These are phyloP conservation scores for Rhea americana DNA, from an alignment of 2,113 vertebrate species.

Conservation along the genomic window DNA sequence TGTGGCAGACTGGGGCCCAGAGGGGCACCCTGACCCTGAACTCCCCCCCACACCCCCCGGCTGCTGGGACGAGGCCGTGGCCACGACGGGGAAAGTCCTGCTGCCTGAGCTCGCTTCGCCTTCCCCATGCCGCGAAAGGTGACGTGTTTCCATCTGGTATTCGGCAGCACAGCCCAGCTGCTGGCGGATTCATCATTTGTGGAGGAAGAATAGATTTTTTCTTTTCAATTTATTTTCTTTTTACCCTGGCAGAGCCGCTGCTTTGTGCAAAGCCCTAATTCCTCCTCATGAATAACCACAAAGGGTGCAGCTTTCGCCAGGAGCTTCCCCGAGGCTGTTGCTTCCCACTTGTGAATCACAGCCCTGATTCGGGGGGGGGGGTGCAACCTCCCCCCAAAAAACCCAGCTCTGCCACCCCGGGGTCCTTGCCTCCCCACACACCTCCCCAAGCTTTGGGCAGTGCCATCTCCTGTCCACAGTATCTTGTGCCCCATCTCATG, in stretches of 20 bases:
- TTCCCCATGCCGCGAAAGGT: not conserved
- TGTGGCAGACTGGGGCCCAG: no score
- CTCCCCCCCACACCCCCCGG: no score
- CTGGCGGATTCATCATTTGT: constrained; percentile 51
- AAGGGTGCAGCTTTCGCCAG: constrained; percentile 19
- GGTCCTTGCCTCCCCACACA: no score
- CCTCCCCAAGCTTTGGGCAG: no score
- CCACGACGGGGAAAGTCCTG: fast-evolving
- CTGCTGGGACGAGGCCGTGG: fast-evolving
- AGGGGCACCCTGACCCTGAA: no score
- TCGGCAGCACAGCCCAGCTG: constrained; percentile 42
- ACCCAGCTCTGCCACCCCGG: no score
- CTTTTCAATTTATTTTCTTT: not conserved
- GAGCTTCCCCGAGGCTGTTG: constrained; percentile 18
- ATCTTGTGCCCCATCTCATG: not conserved
- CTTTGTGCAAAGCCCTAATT: constrained; percentile 49
- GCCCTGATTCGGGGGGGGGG: not conserved
- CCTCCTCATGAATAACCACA: not conserved
- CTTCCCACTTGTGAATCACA: not conserved
- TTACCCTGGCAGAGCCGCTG: constrained; percentile 54
- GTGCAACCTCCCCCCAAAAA: no score
- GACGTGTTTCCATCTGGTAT: constrained; percentile 42
- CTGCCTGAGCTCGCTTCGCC: fast-evolving
- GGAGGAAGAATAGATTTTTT: not conserved
- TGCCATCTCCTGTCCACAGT: not conserved